Percentiles rank a stretch among this genome's conserved stretches.
Conservation (phyloP, 2,888 invertebrate species). For the Zaprionus obscuricornis region DNA sequence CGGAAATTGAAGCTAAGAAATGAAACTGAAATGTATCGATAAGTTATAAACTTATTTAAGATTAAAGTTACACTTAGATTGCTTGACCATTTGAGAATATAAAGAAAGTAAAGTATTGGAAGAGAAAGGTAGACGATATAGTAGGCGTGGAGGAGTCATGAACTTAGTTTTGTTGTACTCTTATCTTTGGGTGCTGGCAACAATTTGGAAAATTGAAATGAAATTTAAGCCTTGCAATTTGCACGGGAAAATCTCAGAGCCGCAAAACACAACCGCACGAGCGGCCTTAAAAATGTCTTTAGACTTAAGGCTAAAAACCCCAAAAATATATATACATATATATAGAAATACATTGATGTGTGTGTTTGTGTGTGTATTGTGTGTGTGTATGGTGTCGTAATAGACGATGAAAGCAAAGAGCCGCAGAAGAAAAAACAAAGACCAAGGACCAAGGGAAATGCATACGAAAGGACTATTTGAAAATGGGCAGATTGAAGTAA, state of each 20-base stretch:
- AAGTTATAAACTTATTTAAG: too few species aligned
- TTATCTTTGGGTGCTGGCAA: conserved; percentile 28
- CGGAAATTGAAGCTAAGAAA: too few species aligned
- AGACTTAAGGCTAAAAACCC: conserved; percentile 49
- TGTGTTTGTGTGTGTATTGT: conserved; percentile 1
- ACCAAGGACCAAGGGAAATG: conserved; percentile 39
- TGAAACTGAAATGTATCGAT: too few species aligned
- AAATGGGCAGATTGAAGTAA: conserved; percentile 54
- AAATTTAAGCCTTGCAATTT: conserved; percentile 73
- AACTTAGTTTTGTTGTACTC: too few species aligned
- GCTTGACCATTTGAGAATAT: too few species aligned
- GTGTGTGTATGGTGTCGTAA: conserved; percentile 64
- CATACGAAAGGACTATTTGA: conserved; percentile 39
- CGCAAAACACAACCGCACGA: conserved; percentile 51
- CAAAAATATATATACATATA: conserved; percentile 10
- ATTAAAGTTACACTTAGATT: too few species aligned
- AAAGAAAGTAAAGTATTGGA: too few species aligned
- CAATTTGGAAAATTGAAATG: conserved; percentile 69
- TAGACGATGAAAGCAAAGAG: conserved; percentile 70
- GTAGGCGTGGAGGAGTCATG: too few species aligned
- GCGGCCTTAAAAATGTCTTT: conserved; percentile 69
- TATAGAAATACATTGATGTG: background rate
- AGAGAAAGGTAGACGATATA: too few species aligned
- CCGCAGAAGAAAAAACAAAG: conserved; percentile 56
- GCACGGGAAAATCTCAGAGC: conserved; percentile 63